Base-by-base conservation (phyloP, 2,113 vertebrate species). In the Pseudopodoces humilis region DNA sequence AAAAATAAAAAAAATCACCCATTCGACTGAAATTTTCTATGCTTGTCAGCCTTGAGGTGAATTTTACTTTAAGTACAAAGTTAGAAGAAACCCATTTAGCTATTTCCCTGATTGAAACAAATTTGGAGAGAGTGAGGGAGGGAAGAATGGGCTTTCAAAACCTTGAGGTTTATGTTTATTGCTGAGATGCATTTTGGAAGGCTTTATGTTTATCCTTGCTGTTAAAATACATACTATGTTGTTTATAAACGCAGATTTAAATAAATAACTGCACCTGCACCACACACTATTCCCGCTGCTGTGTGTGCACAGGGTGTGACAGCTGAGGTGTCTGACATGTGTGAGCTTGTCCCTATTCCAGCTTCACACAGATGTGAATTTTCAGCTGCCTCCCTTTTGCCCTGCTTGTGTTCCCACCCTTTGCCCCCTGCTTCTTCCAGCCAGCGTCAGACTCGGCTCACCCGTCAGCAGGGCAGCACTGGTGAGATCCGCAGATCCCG, bases 381-480 rank as follows among this genome's bases (percentile, higher is more conserved):
- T 93, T 71, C 76, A 80, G 79, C 77, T 90, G 11, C 69, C 49
- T 94, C n/a, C 47, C 75, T 94, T 75, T 64, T 82, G 18, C 47
- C 39, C 23, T 62, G 17, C 6, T 87, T 75, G 12, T 22, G 13
- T 37, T 63, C 52, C 60, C 87, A 16, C 71, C 33, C 49, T 96
- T 56, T 76, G 39, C 53, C 46, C 65, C 49, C 33, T 16, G 31
- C 80, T 75, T 39, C 78, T 81, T 55, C 37, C 88, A 11, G 8
- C 78, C 4, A 25, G 6, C 12, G 3, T 90, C 59, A 24, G 50
- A 16, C 65, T 88, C 33, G 50, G n/a, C 47, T 82, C 46, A 1
- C n/a, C 58, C 1, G 1, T 31, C 50, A 21, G 67, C 3, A 0
- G 19, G 27, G 16, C 0, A 0, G 17, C 6, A 3, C 10, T 4